These are phyloP conservation scores for Hirtodrosophila alboralis DNA, from an alignment of 2,888 invertebrate species.

Conservation along the genomic window DNA sequence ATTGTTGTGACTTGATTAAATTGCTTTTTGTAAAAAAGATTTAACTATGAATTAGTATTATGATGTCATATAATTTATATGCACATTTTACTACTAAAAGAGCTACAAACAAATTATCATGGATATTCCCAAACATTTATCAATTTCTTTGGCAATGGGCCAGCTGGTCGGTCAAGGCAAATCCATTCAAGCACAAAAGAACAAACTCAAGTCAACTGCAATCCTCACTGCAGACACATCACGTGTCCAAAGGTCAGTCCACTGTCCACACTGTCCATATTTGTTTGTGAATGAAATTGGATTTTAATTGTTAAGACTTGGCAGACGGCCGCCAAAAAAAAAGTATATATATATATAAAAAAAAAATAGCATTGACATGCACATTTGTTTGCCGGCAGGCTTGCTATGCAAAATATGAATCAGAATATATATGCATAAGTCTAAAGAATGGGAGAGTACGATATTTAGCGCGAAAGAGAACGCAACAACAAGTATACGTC, in stretches of 20 bases:
- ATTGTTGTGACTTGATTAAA: too few relatives aligned
- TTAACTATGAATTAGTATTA: too few relatives aligned
- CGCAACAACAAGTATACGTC: slow-evolving; percentile 40
- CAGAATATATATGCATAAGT: slow-evolving; percentile 16
- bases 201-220: slow-evolving; percentile 11
- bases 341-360: too few relatives aligned
- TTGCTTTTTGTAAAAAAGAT: too few relatives aligned
- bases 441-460: background rate
- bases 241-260: slow-evolving; percentile 37
- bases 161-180: slow-evolving; percentile 47
- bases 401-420: slow-evolving; percentile 43
- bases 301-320: slow-evolving; percentile 67
- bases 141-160: slow-evolving; percentile 33
- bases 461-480: background rate
- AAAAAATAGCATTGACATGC: slow-evolving; percentile 51
- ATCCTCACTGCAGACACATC: slow-evolving; percentile 15
- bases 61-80: too few relatives aligned
- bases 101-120: too few relatives aligned
- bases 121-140: background rate
- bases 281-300: slow-evolving; percentile 70
- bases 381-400: slow-evolving; percentile 45
- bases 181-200: background rate
- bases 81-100: too few relatives aligned
- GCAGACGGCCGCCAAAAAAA: slow-evolving; percentile 42
- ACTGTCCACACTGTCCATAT: slow-evolving; percentile 25